Evolutionary conservation across 1,140 invertebrate species (phyloP).

Genomic region (Zaprionus vittiger): DNA sequence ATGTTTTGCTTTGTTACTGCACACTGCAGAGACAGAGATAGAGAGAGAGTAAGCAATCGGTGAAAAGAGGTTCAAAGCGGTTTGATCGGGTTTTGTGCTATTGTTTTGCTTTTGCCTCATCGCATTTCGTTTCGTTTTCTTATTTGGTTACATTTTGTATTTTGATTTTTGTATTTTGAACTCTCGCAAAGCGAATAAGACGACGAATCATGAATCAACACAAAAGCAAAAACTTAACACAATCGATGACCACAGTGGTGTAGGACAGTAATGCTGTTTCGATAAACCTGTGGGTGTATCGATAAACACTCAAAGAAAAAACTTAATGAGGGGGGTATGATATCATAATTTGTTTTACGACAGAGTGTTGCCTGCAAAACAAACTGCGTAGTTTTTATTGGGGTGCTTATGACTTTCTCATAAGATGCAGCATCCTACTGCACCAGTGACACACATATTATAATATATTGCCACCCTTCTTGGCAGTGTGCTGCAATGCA

Average conservation of each 20-base stretch:
- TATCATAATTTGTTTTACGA: not conserved
- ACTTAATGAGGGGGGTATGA: not conserved
- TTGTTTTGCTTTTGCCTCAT: constrained; percentile 24
- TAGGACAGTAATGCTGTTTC: constrained; percentile 4
- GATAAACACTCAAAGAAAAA: not conserved
- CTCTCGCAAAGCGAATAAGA: constrained; percentile 8
- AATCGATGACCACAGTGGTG: constrained; percentile 15
- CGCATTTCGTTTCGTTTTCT: constrained; percentile 22
- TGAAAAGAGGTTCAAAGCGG: constrained; percentile 40
- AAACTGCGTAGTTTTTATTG: constrained; percentile 10
- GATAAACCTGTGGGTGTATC: constrained; percentile 11
- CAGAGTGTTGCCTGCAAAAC: not conserved
- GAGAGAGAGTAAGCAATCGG: constrained; percentile 28
- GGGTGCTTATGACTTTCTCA: not conserved
- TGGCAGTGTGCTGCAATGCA: not conserved
- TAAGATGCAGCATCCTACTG: constrained; percentile 28
- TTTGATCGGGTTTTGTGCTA: constrained; percentile 34
- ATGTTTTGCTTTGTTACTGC: constrained; percentile 39
- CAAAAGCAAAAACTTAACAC: constrained; percentile 12
- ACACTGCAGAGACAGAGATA: constrained; percentile 7
- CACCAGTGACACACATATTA: constrained; percentile 69
- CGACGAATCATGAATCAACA: constrained; percentile 35
- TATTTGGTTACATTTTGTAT: constrained; percentile 18
- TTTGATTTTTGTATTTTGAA: constrained; percentile 6
- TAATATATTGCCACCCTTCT: constrained; percentile 34